phyloP scores from a whole-genome alignment of 2,113 vertebrate species.

The Syngnathus floridae region DNA sequence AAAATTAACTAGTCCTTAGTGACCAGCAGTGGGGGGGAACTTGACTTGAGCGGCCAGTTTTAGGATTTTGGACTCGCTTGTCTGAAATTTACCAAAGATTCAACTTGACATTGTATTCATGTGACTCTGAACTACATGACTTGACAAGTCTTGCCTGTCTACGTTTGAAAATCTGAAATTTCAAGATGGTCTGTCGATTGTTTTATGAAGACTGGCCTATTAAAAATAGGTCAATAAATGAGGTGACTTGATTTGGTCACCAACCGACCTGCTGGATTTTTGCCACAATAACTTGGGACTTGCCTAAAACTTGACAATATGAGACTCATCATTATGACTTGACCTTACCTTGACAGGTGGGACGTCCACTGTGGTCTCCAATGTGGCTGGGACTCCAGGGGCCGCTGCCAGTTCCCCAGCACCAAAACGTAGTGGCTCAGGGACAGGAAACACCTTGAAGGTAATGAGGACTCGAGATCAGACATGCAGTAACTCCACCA shows the following conservation, averaged over 20 bases:
- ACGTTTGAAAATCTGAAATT: not conserved
- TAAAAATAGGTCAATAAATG: not conserved
- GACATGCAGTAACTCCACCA: not conserved
- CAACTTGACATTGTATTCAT: not conserved
- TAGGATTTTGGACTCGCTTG: not conserved
- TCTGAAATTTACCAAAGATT: not conserved
- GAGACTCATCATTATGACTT: not conserved
- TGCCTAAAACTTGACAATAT: not conserved
- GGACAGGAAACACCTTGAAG: constrained; percentile 87
- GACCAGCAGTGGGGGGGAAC: not conserved
- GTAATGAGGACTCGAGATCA: constrained; percentile 17
- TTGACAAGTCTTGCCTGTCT: not conserved
- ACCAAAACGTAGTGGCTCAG: constrained; percentile 81
- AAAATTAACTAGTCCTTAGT: not conserved
- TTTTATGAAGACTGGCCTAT: not conserved
- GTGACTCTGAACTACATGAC: not conserved
- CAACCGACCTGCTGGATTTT: not conserved
- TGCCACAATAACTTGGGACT: not conserved
- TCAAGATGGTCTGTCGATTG: not conserved
- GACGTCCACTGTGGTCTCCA: constrained; percentile 36
- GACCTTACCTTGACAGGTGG: constrained; percentile 59
- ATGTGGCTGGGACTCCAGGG: constrained; percentile 32
- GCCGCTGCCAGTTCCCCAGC: constrained; percentile 77
- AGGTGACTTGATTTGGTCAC: not conserved
- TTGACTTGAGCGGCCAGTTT: not conserved